A percentile compares a stretch with the other conserved stretches of the same genome.
Conservation (phyloP, 2,113 vertebrate species). For the Syngnathoides biaculeatus region DNA sequence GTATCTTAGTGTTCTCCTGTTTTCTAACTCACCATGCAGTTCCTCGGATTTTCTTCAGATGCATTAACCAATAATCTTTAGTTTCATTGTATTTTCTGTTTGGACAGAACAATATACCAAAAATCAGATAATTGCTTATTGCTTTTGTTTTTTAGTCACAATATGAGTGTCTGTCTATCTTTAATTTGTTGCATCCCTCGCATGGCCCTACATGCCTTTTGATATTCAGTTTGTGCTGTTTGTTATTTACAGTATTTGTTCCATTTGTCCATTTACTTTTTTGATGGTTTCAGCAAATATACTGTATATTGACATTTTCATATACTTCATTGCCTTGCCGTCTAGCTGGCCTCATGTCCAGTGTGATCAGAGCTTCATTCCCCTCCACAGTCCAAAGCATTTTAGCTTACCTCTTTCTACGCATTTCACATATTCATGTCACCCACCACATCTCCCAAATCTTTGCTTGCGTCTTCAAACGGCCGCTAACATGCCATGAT, state of each 20-base stretch:
- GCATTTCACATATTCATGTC: neutral
- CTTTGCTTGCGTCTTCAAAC: neutral
- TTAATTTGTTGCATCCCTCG: neutral
- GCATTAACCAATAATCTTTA: neutral
- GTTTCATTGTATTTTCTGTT: neutral
- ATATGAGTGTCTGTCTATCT: too few relatives aligned
- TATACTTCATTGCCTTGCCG: neutral
- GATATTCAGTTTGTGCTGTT: neutral
- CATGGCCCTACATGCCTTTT: neutral
- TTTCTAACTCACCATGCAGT: neutral
- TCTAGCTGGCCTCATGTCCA: neutral
- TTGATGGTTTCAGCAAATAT: neutral
- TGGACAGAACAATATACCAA: neutral
- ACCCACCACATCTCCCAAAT: neutral
- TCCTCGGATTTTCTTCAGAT: too few relatives aligned
- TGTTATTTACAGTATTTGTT: neutral
- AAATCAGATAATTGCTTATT: neutral
- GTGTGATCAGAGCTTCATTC: neutral
- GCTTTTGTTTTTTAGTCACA: too few relatives aligned
- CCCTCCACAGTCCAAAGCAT: neutral
- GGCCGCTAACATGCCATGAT: neutral
- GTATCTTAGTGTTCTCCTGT: neutral
- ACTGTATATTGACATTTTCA: neutral
- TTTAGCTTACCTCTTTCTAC: neutral
- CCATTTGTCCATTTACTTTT: neutral